Conservation (phyloP, 2,888 invertebrate species). For the Octonoba sinensis region DNA sequence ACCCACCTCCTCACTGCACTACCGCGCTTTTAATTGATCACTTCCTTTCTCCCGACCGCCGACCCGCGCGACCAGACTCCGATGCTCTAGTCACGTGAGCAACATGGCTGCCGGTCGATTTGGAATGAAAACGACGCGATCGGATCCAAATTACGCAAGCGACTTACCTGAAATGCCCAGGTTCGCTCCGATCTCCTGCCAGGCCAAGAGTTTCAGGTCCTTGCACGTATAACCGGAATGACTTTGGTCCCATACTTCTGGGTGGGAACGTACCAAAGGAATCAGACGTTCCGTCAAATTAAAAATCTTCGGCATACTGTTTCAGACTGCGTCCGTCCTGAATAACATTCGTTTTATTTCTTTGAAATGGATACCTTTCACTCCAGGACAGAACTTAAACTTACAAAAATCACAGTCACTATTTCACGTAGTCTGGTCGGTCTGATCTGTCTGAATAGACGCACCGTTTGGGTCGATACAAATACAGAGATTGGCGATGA, state of each 20-base stretch:
- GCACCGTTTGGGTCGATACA: not conserved
- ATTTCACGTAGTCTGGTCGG: constrained; percentile 21
- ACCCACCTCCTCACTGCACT: no score
- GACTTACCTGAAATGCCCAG: constrained; percentile 30
- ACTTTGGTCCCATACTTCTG: constrained; percentile 44
- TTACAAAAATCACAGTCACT: no score
- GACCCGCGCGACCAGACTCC: no score
- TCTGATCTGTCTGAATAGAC: constrained; percentile 35
- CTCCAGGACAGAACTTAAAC: no score
- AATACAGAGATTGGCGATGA: not conserved
- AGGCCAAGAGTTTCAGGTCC: constrained; percentile 18
- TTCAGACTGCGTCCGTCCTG: not conserved
- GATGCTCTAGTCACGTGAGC: no score
- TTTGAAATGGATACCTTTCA: no score
- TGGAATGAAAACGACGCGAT: not conserved
- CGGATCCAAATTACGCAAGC: no score
- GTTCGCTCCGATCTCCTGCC: constrained; percentile 31
- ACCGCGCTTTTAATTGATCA: no score
- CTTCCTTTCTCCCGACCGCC: no score
- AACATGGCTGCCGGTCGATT: no score
- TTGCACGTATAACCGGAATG: constrained; percentile 26
- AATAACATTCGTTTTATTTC: not conserved
- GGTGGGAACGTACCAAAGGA: constrained; percentile 27
- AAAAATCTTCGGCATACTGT: constrained; percentile 6
- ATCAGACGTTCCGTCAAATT: constrained; percentile 25